Evolutionary conservation across 2,888 invertebrate species (phyloP).

Genomic region (Gari tellinella): DNA sequence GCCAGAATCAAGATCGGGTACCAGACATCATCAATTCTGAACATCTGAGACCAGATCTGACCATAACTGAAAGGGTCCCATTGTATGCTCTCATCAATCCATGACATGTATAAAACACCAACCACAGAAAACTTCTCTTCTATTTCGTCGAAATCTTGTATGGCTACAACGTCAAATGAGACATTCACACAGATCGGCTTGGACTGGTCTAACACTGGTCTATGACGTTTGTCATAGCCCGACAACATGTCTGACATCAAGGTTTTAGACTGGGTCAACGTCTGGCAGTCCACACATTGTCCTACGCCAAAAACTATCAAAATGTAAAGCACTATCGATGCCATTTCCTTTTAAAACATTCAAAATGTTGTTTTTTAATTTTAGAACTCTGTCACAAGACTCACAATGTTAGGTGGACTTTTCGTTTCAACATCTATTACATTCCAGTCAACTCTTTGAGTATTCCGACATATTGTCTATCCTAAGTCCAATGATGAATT

Average conservation of each 20-base stretch:
- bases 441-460: too few relatives aligned
- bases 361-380: too few relatives aligned
- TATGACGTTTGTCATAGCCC: constrained; percentile 21
- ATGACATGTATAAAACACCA: constrained; percentile 31
- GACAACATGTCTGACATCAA: constrained; percentile 17
- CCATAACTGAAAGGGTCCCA: constrained; percentile 45
- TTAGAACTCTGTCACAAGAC: too few relatives aligned
- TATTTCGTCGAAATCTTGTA: constrained; percentile 55
- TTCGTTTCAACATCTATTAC: too few relatives aligned
- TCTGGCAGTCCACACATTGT: too few relatives aligned
- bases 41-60: constrained; percentile 23
- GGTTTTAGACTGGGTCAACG: too few relatives aligned
- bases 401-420: too few relatives aligned
- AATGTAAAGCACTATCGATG: too few relatives aligned
- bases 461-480: too few relatives aligned
- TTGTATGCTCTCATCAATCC: constrained; percentile 43
- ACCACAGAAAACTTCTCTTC: constrained; percentile 40
- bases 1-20: constrained; percentile 49
- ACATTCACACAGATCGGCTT: constrained; percentile 17
- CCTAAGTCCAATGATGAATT: too few relatives aligned
- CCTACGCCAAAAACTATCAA: too few relatives aligned
- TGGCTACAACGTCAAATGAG: constrained; percentile 31
- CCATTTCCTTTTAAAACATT: too few relatives aligned
- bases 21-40: constrained; percentile 48
- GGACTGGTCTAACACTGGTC: constrained; percentile 32